phyloP scores from a whole-genome alignment of 2,797 vertebrate species.

The Vultur gryphus region DNA sequence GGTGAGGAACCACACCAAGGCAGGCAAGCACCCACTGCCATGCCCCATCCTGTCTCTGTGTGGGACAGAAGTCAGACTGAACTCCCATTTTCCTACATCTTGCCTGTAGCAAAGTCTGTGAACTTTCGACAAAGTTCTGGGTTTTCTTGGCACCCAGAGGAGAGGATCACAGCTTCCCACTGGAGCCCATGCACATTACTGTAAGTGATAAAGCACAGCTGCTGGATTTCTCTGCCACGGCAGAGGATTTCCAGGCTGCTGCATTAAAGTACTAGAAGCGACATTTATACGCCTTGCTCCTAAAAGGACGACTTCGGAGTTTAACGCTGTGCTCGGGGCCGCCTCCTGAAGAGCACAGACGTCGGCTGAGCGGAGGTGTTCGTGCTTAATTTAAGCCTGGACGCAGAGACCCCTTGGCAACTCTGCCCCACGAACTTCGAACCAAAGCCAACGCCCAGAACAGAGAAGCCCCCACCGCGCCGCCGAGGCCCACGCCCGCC shows the following conservation, averaged over 20 bases:
- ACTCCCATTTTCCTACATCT: neutral
- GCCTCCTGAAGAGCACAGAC: neutral
- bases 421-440: neutral
- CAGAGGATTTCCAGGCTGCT: neutral
- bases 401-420: fast-evolving
- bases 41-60: fast-evolving
- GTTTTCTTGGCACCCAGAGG: neutral
- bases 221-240: neutral
- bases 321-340: neutral
- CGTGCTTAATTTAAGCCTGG: fast-evolving
- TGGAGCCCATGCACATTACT: neutral
- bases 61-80: neutral
- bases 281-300: neutral
- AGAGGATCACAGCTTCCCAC: neutral
- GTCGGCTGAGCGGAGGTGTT: fast-evolving
- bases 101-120: neutral
- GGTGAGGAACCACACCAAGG: fast-evolving
- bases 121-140: neutral
- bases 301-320: neutral
- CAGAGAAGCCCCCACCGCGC: neutral
- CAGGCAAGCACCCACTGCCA: fast-evolving
- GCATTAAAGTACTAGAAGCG: neutral
- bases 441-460: neutral
- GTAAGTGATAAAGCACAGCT: neutral
- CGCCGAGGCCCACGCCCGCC: neutral